phyloP scores from a whole-genome alignment of 30 jellyfish, hydroid and myxozoan genomes.

The Phacellophora camtschatica region DNA sequence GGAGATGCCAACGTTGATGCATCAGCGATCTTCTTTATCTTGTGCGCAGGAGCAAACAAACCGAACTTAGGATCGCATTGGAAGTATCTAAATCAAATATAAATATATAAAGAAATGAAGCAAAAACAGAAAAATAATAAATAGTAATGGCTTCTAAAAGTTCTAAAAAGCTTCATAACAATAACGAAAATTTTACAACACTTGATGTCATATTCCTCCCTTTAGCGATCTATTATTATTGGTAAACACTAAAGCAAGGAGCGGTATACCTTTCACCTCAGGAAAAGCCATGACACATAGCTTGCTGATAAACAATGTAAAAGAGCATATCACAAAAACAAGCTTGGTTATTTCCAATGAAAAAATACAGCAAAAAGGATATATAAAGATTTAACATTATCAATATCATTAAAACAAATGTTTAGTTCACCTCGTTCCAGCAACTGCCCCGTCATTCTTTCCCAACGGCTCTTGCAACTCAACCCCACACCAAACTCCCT shows the following conservation, averaged over 20 bases:
- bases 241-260: neutral
- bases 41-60: constrained; percentile 86
- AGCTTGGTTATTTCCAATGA: too few relatives aligned
- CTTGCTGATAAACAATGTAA: too few relatives aligned
- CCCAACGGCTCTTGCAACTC: constrained; percentile 89
- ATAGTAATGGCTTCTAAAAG: too few relatives aligned
- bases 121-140: too few relatives aligned
- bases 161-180: neutral
- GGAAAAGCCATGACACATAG: too few relatives aligned
- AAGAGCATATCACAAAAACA: too few relatives aligned
- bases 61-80: constrained; percentile 97
- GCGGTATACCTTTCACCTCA: too few relatives aligned
- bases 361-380: too few relatives aligned
- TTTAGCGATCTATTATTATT: too few relatives aligned
- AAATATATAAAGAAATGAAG: too few relatives aligned
- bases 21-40: constrained; percentile 57
- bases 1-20: neutral
- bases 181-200: neutral
- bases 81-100: constrained; percentile 65
- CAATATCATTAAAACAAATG: neutral
- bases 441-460: constrained; percentile 98
- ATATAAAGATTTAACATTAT: neutral
- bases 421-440: constrained; percentile 90
- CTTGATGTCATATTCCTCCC: too few relatives aligned
- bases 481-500: constrained; percentile 99